A percentile compares a stretch with the other conserved stretches of the same genome.
Evolutionary conservation across 2,888 invertebrate species (phyloP).

Genomic region (Heliconius charithonia): DNA sequence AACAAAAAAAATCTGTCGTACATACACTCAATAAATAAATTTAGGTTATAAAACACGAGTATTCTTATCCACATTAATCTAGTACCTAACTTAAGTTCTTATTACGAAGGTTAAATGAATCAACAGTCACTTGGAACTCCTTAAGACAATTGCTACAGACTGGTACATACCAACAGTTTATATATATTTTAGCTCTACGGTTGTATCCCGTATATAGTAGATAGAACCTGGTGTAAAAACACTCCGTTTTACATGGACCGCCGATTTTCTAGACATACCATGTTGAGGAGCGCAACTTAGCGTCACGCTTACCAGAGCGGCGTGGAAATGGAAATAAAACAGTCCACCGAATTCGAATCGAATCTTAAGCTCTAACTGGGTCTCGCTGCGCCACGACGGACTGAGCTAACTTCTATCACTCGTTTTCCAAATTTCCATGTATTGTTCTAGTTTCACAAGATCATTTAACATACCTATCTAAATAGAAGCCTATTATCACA

Average conservation of each 20-base stretch:
- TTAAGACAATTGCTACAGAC: constrained; percentile 1
- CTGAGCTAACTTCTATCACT: neutral
- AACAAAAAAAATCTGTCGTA: too few species aligned
- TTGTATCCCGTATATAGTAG: neutral
- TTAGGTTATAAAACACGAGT: too few species aligned
- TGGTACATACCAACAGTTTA: neutral
- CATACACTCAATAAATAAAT: too few species aligned
- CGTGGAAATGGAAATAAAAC: neutral
- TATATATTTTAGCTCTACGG: neutral
- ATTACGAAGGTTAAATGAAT: constrained; percentile 18
- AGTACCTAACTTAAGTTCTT: constrained; percentile 13
- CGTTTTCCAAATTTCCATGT: neutral
- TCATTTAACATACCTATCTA: constrained; percentile 6
- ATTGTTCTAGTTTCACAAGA: constrained; percentile 20
- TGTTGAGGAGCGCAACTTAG: too few species aligned
- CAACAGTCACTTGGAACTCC: constrained; percentile 13
- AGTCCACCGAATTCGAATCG: too few species aligned
- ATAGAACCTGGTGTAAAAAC: neutral
- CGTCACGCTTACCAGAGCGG: too few species aligned
- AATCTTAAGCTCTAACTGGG: too few species aligned
- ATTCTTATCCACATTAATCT: constrained; percentile 1
- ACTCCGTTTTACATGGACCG: neutral
- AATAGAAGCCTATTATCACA: constrained; percentile 17
- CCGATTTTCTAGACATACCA: too few species aligned
- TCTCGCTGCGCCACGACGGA: too few species aligned